phyloP scores from a whole-genome alignment of 2,888 invertebrate species.

The Nipponacmea schrenckii region DNA sequence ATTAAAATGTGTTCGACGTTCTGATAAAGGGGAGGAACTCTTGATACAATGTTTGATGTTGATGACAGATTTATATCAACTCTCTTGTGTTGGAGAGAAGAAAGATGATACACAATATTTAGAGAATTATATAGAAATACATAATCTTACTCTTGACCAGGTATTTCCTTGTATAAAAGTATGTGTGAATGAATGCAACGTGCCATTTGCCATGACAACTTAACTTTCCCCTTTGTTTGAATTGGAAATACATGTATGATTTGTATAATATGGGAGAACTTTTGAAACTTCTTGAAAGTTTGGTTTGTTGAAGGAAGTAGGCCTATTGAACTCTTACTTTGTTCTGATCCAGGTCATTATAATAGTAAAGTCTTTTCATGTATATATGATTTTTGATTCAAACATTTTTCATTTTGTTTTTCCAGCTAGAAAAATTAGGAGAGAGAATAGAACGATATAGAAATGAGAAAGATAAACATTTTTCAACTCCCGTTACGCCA shows the following conservation, averaged over 20 bases:
- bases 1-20: constrained; percentile 40
- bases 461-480: constrained; percentile 45
- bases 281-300: no score
- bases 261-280: no score
- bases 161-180: constrained; percentile 25
- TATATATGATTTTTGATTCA: no score
- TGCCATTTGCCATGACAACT: no score
- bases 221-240: no score
- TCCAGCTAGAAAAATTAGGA: constrained; percentile 62
- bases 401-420: not conserved
- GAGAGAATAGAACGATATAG: constrained; percentile 60
- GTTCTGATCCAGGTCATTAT: no score
- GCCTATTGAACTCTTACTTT: no score
- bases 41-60: constrained; percentile 44
- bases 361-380: no score
- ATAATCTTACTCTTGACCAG: constrained; percentile 52
- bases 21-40: constrained; percentile 48
- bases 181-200: no score
- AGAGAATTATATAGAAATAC: constrained; percentile 52
- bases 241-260: no score
- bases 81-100: constrained; percentile 39
- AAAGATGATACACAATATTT: constrained; percentile 44
- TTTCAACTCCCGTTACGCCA: constrained; percentile 55
- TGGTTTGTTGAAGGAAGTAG: no score
- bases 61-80: constrained; percentile 52